Evolutionary conservation across 2,888 invertebrate species (phyloP).

Genomic region (Crossocerus cetratus): DNA sequence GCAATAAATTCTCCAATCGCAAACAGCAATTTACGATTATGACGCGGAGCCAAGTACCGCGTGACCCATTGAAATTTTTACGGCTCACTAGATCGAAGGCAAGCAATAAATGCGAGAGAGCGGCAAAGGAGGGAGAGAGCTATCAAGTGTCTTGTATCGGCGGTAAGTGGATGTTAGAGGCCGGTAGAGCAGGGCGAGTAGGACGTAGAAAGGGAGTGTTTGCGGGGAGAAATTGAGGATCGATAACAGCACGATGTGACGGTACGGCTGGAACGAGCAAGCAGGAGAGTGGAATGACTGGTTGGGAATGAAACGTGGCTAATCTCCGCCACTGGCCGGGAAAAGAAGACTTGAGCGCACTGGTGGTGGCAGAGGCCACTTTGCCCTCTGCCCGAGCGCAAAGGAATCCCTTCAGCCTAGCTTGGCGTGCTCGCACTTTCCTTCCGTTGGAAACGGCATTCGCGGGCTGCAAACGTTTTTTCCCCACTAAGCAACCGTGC

Average conservation of each 20-base stretch:
- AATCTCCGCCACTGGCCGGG: conserved; percentile 21
- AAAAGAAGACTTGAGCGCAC: not conserved
- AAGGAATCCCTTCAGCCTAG: conserved; percentile 33
- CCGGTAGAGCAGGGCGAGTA: no score
- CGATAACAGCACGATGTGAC: conserved; percentile 19
- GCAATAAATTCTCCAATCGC: no score
- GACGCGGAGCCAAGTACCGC: no score
- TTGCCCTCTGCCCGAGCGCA: conserved; percentile 13
- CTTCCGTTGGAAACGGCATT: conserved; percentile 32
- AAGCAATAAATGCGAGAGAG: no score
- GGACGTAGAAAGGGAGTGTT: no score
- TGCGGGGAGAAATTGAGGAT: conserved; percentile 28
- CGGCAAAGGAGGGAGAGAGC: no score
- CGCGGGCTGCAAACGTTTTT: not conserved
- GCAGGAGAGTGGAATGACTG: conserved; percentile 5
- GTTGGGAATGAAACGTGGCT: conserved; percentile 28
- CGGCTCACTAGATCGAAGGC: no score
- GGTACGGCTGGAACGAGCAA: no score
- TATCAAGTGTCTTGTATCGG: no score
- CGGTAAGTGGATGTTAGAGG: no score
- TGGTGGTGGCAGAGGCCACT: conserved; percentile 19
- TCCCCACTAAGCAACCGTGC: not conserved
- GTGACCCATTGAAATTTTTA: no score
- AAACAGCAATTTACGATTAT: no score
- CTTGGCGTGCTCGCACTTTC: conserved; percentile 35